A percentile compares a stretch with the other conserved stretches of the same genome.
Conservation (phyloP, 2,113 vertebrate genomes). For the Chinchilla lanigera region DNA sequence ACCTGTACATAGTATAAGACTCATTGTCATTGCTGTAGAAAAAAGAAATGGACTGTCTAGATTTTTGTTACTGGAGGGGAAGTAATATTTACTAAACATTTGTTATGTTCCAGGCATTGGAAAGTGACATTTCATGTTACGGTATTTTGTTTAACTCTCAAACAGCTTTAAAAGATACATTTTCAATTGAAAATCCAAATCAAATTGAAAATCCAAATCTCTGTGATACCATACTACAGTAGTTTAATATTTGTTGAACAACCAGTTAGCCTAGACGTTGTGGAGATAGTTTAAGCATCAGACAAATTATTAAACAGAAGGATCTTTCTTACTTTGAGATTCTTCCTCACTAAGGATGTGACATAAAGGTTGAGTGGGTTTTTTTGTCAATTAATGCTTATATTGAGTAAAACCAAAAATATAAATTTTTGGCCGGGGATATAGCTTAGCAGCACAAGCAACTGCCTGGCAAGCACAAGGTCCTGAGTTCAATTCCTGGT, state of each 20-base stretch:
- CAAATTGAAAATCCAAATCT: not conserved
- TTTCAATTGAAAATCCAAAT: not conserved
- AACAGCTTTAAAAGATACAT: slow-evolving; percentile 23
- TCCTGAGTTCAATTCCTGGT: too few relatives aligned
- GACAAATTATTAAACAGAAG: not conserved
- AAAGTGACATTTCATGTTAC: not conserved
- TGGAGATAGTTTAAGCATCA: not conserved
- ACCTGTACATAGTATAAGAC: not conserved
- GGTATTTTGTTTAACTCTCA: slow-evolving; percentile 35
- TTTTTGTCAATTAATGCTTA: not conserved
- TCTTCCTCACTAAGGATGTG: not conserved
- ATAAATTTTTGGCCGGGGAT: too few relatives aligned
- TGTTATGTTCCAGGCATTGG: not conserved
- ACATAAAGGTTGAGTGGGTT: not conserved
- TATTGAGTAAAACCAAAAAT: not conserved
- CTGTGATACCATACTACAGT: not conserved
- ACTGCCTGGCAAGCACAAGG: too few relatives aligned
- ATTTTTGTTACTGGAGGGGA: not conserved
- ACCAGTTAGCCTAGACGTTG: not conserved
- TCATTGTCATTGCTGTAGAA: not conserved
- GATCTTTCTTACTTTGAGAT: not conserved
- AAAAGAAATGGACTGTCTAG: not conserved
- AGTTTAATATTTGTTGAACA: slow-evolving; percentile 14
- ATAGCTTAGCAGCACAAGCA: too few relatives aligned
- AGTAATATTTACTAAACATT: slow-evolving; percentile 20